Evolutionary conservation across 2,113 vertebrate species (phyloP).

Genomic region (Tachuris rubrigastra): DNA sequence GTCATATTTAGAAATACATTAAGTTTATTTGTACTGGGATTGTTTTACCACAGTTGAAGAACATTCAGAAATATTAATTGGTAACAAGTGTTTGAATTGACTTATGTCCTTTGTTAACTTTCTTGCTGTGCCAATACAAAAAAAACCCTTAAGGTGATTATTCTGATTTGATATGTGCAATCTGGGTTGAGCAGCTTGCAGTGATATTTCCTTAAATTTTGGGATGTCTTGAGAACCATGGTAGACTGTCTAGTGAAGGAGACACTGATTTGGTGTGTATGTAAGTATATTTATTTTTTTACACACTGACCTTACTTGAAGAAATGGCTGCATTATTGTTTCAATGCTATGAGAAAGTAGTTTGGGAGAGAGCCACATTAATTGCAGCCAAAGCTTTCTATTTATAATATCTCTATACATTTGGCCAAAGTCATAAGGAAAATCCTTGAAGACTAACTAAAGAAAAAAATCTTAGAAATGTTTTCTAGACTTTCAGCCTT

Average conservation of each 20-base stretch:
- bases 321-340: neutral
- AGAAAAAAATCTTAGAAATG: neutral
- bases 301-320: neutral
- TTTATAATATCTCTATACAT: neutral
- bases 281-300: neutral
- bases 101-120: neutral
- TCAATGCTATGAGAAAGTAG: neutral
- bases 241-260: neutral
- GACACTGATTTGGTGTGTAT: neutral
- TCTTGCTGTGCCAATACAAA: neutral
- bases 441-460: neutral
- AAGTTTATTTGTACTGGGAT: neutral
- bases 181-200: neutral
- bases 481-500: slow-evolving; percentile 49
- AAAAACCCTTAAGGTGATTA: neutral
- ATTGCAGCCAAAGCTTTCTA: neutral
- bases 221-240: neutral
- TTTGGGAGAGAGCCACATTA: neutral
- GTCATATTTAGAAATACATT: neutral
- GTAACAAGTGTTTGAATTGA: neutral
- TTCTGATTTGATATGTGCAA: neutral
- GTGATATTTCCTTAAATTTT: neutral
- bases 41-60: neutral
- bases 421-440: neutral
- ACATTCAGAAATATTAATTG: neutral